phyloP scores from a whole-genome alignment of 2,888 invertebrate species.

The Sesamia inferens region DNA sequence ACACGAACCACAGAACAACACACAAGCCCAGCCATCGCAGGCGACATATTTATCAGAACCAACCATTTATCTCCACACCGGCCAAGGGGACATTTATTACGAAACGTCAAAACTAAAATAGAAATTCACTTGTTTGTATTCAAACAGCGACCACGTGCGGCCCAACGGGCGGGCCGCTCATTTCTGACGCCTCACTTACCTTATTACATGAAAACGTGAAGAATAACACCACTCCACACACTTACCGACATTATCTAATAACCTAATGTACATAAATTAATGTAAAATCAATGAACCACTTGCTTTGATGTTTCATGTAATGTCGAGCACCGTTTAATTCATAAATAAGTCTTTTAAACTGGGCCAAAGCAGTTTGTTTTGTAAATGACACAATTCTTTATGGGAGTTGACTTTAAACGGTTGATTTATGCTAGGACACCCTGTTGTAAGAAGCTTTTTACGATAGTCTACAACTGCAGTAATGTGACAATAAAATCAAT shows the following conservation, averaged over 20 bases:
- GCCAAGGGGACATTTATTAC: constrained; percentile 71
- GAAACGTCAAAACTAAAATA: constrained; percentile 73
- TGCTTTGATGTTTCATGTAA: constrained; percentile 76
- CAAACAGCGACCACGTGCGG: constrained; percentile 74
- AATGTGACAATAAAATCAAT: constrained; percentile 61
- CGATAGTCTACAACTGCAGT: constrained; percentile 41
- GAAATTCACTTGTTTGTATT: constrained; percentile 72
- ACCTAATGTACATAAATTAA: constrained; percentile 58
- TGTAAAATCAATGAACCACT: constrained; percentile 68
- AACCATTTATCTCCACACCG: constrained; percentile 72
- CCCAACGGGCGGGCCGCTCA: constrained; percentile 75
- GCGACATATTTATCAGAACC: constrained; percentile 63
- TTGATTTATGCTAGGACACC: constrained; percentile 66
- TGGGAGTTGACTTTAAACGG: constrained; percentile 66
- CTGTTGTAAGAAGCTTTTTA: constrained; percentile 58
- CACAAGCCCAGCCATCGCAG: constrained; percentile 52
- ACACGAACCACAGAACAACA: constrained; percentile 49
- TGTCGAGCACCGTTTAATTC: constrained; percentile 70
- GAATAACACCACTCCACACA: constrained; percentile 55
- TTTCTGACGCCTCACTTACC: constrained; percentile 74
- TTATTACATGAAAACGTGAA: constrained; percentile 54
- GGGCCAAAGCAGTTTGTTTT: constrained; percentile 79
- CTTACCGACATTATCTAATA: constrained; percentile 43
- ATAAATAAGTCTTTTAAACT: constrained; percentile 77
- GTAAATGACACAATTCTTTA: constrained; percentile 78